A percentile compares a stretch with the other conserved stretches of the same genome.
Conservation (phyloP, 2,888 invertebrate genomes). For the Drosophila trichaetosa region DNA sequence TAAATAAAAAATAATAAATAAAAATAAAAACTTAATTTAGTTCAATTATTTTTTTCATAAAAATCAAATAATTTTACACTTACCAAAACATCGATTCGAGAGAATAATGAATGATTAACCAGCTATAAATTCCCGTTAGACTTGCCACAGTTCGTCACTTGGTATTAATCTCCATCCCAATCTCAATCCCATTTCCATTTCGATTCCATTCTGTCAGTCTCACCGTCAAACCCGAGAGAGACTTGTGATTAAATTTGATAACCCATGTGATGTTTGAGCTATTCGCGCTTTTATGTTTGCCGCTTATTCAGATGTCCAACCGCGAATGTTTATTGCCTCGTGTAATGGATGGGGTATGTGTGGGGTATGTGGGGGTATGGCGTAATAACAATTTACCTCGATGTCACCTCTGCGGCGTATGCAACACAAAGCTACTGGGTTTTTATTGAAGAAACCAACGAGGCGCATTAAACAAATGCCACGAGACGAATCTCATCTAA, state of each 20-base stretch:
- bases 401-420: conserved; percentile 57
- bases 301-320: conserved; percentile 35
- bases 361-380: background rate
- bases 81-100: background rate
- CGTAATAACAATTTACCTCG: conserved; percentile 67
- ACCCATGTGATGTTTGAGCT: conserved; percentile 61
- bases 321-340: conserved; percentile 57
- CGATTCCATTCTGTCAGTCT: conserved; percentile 4
- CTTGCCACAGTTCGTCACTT: background rate
- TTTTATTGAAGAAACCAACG: conserved; percentile 62
- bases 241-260: conserved; percentile 64
- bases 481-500: conserved; percentile 76
- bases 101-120: background rate
- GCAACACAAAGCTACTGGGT: conserved; percentile 29
- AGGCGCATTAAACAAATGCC: conserved; percentile 69
- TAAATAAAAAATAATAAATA: background rate
- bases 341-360: conserved; percentile 1
- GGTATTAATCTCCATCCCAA: background rate
- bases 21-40: no score
- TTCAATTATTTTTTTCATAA: no score
- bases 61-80: background rate
- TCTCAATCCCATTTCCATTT: background rate
- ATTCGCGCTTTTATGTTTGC: conserved; percentile 48
- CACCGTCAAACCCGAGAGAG: conserved; percentile 20
- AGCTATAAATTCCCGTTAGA: background rate